phyloP scores from a whole-genome alignment of 2,113 vertebrate genomes.

The Pachycephala philippinensis region DNA sequence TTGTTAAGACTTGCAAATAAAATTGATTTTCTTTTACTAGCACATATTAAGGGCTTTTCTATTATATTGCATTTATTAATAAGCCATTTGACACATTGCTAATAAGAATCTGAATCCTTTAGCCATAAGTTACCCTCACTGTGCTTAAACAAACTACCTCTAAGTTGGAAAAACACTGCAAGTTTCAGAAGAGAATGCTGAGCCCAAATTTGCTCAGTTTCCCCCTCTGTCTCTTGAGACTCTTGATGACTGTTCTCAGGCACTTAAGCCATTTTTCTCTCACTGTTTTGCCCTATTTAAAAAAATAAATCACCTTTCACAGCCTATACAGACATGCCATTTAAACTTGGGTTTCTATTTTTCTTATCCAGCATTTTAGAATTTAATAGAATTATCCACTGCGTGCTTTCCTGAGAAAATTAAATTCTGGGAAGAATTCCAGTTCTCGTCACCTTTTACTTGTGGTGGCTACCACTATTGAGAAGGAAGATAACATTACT shows the following conservation, averaged over 20 bases:
- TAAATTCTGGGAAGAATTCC: conserved; percentile 22
- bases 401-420: conserved; percentile 7
- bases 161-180: neutral
- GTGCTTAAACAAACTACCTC: neutral
- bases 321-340: neutral
- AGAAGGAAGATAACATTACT: neutral
- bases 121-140: neutral
- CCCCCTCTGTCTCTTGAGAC: neutral
- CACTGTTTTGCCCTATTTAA: neutral
- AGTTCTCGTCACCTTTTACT: neutral
- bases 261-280: neutral
- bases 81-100: neutral
- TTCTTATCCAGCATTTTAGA: neutral
- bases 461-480: neutral
- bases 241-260: neutral
- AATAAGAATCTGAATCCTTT: neutral
- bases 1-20: neutral
- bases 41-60: neutral
- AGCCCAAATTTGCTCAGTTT: neutral
- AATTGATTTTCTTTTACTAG: neutral
- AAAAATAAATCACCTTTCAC: neutral
- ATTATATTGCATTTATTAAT: neutral
- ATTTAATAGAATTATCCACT: conserved; percentile 39
- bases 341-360: conserved; percentile 1
- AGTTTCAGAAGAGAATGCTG: neutral